Base-by-base conservation (phyloP, 2,797 vertebrate genomes). In the Malacoraja senta region DNA sequence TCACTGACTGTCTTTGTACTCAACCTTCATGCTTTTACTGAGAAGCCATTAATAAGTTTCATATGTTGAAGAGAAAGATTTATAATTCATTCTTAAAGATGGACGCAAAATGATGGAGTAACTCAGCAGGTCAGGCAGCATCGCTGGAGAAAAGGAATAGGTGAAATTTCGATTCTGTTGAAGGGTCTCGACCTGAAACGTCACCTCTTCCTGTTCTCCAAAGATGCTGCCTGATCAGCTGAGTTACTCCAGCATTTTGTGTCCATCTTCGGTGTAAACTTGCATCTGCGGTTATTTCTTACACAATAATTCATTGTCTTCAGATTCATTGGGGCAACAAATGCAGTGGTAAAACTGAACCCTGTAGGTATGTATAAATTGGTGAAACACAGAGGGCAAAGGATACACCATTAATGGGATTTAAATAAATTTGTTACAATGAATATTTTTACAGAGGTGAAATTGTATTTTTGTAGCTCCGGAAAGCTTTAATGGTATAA, bases 1-100 rank as follows among this genome's bases (percentile, higher is more conserved):
- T 96, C 94, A 96, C 96, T 94, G 95, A 95, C 94, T 94, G 94
- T 96, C 19, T 17, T 32, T 88, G 17, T 88, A 44, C 61, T 63
- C 13, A 32, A 72, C 44, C 68, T 65, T 90, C 72, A 72, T 91
- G 35, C 88, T 91, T 12, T 24, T 24, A 26, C 88, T 44, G 35
- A n/a, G n/a, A n/a, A n/a, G n/a, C n/a, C n/a, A n/a, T 91, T 72
- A 38, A 8, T 44, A 91, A 7, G 24, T 26, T 91, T 71, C 72
- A 24, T 44, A 9, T 72, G 32, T 44, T 71, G 65, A 26, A 38
- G 68, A 72, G 71, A 71, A 24, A 91, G 24, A 44, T 44, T 44
- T 44, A 44, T 44, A 44, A 44, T 44, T 44, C 44, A 44, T 44
- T 44, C 44, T 44, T 44, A 2, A 44, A 44, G 44, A 44, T 44